Conservation (phyloP, 2,797 vertebrate genomes). For the Manis javanica region DNA sequence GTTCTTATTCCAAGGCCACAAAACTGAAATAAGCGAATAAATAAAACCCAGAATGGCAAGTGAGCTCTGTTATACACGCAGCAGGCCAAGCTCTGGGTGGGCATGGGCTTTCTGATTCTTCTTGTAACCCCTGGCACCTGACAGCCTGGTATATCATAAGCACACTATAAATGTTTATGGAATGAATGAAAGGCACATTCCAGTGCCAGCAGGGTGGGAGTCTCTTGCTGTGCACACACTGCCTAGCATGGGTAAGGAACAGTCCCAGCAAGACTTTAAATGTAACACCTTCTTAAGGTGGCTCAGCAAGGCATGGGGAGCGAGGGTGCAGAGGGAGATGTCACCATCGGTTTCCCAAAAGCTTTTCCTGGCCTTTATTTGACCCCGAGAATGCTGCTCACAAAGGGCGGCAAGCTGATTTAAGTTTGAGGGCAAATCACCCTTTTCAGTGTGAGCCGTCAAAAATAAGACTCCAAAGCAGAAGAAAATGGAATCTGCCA, state of each 20-base stretch:
- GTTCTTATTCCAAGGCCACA: background rate
- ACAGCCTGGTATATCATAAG: constrained; percentile 18
- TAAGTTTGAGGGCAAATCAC: background rate
- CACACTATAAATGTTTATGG: constrained; percentile 43
- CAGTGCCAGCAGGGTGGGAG: background rate
- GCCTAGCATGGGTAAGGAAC: background rate
- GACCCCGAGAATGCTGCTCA: background rate
- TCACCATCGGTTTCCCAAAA: background rate
- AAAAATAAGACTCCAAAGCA: constrained; percentile 10
- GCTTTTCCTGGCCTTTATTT: background rate
- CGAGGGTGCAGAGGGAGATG: background rate
- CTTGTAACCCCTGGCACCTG: background rate
- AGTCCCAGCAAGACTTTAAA: constrained; percentile 57
- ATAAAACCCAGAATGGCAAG: constrained; percentile 11
- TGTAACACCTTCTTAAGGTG: constrained; percentile 44
- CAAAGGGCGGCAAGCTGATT: background rate
- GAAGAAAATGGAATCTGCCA: constrained; percentile 17
- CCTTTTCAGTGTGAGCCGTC: constrained; percentile 31
- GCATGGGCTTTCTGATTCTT: background rate
- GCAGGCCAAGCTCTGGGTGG: background rate
- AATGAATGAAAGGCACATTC: constrained; percentile 35
- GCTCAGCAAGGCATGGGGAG: background rate
- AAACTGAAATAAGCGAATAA: constrained; percentile 23
- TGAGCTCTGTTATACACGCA: background rate
- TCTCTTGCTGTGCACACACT: background rate